A percentile compares a stretch with the other conserved stretches of the same genome.
phyloP scores from a whole-genome alignment of 2,797 vertebrate genomes.

The Borostomias antarcticus region DNA sequence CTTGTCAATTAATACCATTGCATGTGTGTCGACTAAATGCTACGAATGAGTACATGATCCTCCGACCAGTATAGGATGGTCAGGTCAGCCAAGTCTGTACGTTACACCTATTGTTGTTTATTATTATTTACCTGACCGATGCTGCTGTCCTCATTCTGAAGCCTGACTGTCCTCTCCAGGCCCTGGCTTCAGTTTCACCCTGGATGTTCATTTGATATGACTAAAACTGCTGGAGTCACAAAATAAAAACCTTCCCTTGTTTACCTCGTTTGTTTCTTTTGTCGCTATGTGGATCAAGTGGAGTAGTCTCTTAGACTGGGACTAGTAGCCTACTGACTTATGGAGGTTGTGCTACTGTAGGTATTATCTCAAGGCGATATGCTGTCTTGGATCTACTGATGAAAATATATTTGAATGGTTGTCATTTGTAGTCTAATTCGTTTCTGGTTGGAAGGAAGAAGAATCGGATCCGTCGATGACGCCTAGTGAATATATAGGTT shows the following conservation, averaged over 20 bases:
- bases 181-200: not conserved
- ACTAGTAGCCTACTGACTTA: no score
- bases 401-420: no score
- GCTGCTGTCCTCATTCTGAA: not conserved
- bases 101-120: not conserved
- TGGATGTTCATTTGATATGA: not conserved
- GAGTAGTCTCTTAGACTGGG: no score
- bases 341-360: no score
- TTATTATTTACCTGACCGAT: conserved; percentile 3
- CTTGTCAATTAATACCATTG: not conserved
- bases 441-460: no score
- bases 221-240: no score
- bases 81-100: not conserved
- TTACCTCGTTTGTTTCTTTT: not conserved
- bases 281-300: no score
- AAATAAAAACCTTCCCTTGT: not conserved
- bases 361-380: no score
- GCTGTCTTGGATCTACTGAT: no score
- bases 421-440: no score
- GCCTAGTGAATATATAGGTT: no score
- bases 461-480: no score
- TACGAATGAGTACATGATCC: not conserved
- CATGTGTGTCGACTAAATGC: conserved; percentile 1
- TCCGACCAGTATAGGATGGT: not conserved
- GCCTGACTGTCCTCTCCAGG: not conserved